phyloP scores from a whole-genome alignment of 2,113 vertebrate genomes.

The Mirza zaza region DNA sequence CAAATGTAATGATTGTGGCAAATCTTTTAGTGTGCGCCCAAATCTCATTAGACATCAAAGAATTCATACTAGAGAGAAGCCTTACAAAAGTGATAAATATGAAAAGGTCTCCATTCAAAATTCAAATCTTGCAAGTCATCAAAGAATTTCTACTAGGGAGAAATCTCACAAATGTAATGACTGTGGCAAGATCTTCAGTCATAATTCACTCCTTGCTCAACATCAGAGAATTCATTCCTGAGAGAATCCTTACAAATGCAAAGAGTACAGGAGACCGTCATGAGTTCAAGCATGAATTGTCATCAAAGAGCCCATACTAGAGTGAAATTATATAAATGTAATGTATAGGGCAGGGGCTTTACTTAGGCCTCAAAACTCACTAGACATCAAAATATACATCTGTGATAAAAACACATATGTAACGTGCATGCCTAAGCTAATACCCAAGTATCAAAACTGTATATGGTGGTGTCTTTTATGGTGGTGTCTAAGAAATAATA shows the following conservation, averaged over 20 bases:
- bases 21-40: not conserved
- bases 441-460: not conserved
- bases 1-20: not conserved
- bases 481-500: not conserved
- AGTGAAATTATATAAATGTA: not conserved
- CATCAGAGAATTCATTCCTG: not conserved
- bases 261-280: not conserved
- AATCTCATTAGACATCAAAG: not conserved
- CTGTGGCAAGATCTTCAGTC: not conserved
- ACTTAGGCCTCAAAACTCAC: not conserved
- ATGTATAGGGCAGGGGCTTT: not conserved
- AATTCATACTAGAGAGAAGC: not conserved
- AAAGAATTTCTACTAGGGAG: not conserved
- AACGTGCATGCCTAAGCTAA: not conserved
- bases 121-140: not conserved
- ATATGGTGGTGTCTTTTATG: not conserved
- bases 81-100: not conserved
- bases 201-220: not conserved
- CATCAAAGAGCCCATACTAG: slow-evolving; percentile 11
- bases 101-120: not conserved
- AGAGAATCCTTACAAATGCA: not conserved
- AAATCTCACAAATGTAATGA: not conserved
- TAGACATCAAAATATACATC: not conserved
- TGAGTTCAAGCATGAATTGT: not conserved
- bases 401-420: not conserved